phyloP scores from a whole-genome alignment of 2,797 vertebrate genomes.

The Ambastaia sidthimunki region DNA sequence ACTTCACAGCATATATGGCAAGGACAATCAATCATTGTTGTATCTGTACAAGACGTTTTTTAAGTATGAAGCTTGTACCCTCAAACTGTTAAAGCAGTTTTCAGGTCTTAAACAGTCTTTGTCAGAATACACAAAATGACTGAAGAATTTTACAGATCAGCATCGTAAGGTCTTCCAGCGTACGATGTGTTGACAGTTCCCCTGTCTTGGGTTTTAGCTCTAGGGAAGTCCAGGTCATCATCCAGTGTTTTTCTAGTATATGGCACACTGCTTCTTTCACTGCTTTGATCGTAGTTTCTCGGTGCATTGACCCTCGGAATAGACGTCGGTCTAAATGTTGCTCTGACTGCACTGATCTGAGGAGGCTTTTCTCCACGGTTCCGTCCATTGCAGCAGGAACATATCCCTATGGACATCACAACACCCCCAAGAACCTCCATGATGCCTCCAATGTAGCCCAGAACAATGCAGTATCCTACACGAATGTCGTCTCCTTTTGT shows the following conservation, averaged over 20 bases:
- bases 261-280: slow-evolving; percentile 64
- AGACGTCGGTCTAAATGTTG: slow-evolving; percentile 19
- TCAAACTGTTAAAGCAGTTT: background rate
- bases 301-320: slow-evolving; percentile 56
- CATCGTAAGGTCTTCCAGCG: slow-evolving; percentile 71
- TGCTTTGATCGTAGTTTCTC: slow-evolving; percentile 60
- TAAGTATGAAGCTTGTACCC: background rate
- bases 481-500: background rate
- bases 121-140: background rate
- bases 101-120: background rate
- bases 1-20: background rate
- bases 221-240: slow-evolving; percentile 77
- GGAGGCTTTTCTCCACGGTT: slow-evolving; percentile 72
- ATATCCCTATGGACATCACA: slow-evolving; percentile 83
- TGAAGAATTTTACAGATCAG: slow-evolving; percentile 60
- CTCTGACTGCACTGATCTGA: slow-evolving; percentile 35
- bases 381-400: slow-evolving; percentile 73
- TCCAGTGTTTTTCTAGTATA: slow-evolving; percentile 72
- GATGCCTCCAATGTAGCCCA: slow-evolving; percentile 91
- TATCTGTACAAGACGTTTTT: background rate
- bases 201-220: slow-evolving; percentile 66
- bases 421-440: slow-evolving; percentile 85
- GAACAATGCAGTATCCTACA: slow-evolving; percentile 85
- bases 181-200: slow-evolving; percentile 63
- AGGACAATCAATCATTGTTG: background rate